These are phyloP conservation scores for Delichon dasypus DNA, from an alignment of 2,797 vertebrate species.

Conservation along the genomic window DNA sequence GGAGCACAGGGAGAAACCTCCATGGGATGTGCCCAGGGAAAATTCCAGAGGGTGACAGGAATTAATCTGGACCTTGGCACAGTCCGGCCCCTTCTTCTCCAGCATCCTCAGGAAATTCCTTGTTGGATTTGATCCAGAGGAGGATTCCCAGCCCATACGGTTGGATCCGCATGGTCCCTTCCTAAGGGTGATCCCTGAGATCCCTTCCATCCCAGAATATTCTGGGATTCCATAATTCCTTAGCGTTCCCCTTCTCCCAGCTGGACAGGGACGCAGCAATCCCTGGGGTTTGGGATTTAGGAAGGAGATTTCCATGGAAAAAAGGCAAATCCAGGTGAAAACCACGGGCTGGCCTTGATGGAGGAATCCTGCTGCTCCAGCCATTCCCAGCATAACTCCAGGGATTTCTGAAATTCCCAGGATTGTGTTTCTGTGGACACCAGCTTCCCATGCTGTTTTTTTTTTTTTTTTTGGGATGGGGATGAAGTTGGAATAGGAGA, in stretches of 20 bases:
- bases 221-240: neutral
- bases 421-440: neutral
- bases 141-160: neutral
- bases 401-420: neutral
- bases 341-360: too few relatives aligned
- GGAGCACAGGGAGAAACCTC: neutral
- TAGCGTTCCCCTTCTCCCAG: neutral
- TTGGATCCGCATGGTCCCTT: neutral
- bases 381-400: neutral
- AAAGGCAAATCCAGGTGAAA: neutral
- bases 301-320: neutral
- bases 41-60: neutral
- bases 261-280: too few relatives aligned
- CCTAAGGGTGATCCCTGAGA: too few relatives aligned
- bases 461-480: neutral
- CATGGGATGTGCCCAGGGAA: neutral
- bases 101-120: neutral
- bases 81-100: accelerated
- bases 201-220: neutral
- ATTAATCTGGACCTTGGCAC: accelerated
- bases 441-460: accelerated
- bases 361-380: neutral
- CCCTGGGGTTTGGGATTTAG: neutral
- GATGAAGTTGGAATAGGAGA: accelerated
- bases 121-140: neutral